Percentiles rank a stretch among this genome's conserved stretches.
Evolutionary conservation across 2,888 invertebrate species (phyloP).

Genomic region (Agrochola macilenta): DNA sequence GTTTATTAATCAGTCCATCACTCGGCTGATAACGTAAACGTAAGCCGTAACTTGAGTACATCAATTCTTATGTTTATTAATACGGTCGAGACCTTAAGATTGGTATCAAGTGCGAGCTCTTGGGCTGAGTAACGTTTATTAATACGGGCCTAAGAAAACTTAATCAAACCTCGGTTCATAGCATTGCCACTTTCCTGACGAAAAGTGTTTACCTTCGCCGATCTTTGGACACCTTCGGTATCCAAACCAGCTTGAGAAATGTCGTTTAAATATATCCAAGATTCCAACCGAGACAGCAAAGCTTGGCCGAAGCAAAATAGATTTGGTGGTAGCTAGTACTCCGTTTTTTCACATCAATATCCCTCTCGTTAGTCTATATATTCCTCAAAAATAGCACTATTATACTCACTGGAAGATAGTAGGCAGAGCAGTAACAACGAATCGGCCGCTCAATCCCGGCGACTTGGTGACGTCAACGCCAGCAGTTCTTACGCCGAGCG

Average conservation of each 20-base stretch:
- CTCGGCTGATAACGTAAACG: too few relatives aligned
- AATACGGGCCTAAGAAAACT: background rate
- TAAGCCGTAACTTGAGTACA: too few relatives aligned
- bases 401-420: conserved; percentile 98
- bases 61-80: too few relatives aligned
- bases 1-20: too few relatives aligned
- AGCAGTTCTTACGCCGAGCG: conserved; percentile 94
- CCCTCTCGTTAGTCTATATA: background rate
- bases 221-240: background rate
- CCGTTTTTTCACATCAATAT: background rate
- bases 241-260: too few relatives aligned
- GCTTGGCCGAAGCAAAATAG: background rate
- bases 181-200: too few relatives aligned
- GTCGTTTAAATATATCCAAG: too few relatives aligned
- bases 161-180: background rate
- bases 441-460: conserved; percentile 98
- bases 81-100: too few relatives aligned
- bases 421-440: conserved; percentile 99
- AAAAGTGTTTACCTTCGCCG: background rate
- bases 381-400: background rate
- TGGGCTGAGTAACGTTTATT: too few relatives aligned
- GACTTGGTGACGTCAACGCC: conserved; percentile 98
- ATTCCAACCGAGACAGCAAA: background rate
- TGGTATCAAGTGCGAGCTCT: too few relatives aligned
- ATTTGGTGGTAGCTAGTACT: background rate